phyloP scores from a whole-genome alignment of 2,113 vertebrate species.

The Hippocampus abdominalis region DNA sequence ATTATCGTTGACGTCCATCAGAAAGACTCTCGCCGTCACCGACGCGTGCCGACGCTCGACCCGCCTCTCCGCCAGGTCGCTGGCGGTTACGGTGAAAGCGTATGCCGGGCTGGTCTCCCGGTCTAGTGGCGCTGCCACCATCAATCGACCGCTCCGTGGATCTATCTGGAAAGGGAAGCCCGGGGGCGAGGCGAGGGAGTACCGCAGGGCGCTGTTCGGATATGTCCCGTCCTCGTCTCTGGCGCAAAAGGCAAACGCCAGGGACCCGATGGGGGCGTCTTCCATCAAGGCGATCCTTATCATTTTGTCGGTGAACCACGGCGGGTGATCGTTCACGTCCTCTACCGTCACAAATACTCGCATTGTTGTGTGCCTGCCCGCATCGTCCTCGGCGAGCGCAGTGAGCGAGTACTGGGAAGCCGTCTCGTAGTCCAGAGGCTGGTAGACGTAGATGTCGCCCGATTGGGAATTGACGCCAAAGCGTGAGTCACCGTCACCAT shows the following conservation, averaged over 20 bases:
- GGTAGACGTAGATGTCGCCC: conserved; percentile 82
- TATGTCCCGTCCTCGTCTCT: conserved; percentile 83
- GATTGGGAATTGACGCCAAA: conserved; percentile 79
- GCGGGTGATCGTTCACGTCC: conserved; percentile 85
- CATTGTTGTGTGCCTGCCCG: conserved; percentile 65
- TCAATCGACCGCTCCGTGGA: conserved; percentile 76
- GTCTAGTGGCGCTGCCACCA: conserved; percentile 74
- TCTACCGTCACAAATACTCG: conserved; percentile 78
- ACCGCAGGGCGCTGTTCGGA: conserved; percentile 79
- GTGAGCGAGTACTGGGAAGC: conserved; percentile 75
- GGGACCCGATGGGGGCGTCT: conserved; percentile 75
- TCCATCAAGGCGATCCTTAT: conserved; percentile 78
- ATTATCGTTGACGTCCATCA: conserved; percentile 89
- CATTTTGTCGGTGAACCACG: conserved; percentile 79
- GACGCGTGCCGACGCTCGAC: conserved; percentile 67
- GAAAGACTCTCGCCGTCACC: conserved; percentile 74
- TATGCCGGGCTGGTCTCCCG: conserved; percentile 70
- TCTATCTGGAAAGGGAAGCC: conserved; percentile 78
- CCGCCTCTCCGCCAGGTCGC: conserved; percentile 73
- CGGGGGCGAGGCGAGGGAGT: conserved; percentile 68
- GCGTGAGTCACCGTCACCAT: conserved; percentile 72
- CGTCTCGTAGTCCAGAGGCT: conserved; percentile 85
- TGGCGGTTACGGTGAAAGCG: conserved; percentile 77
- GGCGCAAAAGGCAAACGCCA: conserved; percentile 80
- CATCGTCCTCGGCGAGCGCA: conserved; percentile 65